Base-by-base conservation (phyloP, 2,888 invertebrate species). In the Pseudoips prasinana region DNA sequence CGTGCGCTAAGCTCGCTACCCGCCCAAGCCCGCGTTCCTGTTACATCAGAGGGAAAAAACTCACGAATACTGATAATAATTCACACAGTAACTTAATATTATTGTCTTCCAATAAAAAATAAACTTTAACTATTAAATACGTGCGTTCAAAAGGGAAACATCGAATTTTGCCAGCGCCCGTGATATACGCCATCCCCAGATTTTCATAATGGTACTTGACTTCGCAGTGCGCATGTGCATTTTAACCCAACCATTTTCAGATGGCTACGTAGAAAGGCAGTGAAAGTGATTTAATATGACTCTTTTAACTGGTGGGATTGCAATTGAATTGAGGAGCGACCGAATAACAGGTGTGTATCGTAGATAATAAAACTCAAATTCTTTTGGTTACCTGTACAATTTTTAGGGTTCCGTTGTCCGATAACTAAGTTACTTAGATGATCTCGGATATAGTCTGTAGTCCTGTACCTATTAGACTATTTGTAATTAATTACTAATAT, bases 201-300 rank as follows among this genome's bases (percentile, higher is more conserved):
- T 46, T 41, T 35, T 34, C 33, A 37, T 38, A 38, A 39, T 47
- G 38, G 26, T 31, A 3, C 5, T 35, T 31, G 40, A 27, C 29
- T 30, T 33, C 24, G 17, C 22, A 51, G 26, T 62, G 73, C 76
- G 77, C 77, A 76, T 76, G 76, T 67, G 68, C 60, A 14, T 30
- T 14, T 27, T 17, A 46, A 67, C 32, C 43, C 62, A 40, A 31
- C 39, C 29, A 38, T 38, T 53, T 55, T 40, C 11, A 53, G 48
- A 52, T 49, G 46, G 29, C 36, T 31, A 32, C 19, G 26, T 14
- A 8, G 33, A 24, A 25, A 35, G 17, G 39, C 36, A 52, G 47
- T 53, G 52, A 50, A 39, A 34, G 52, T 42, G 42, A 26, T 26
- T 29, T 27, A 10, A 19, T 10, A 26, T 33, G 43, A 34, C 26